A percentile compares a stretch with the other conserved stretches of the same genome.
phyloP scores from a whole-genome alignment of 2,113 vertebrate genomes.

The Colius striatus region DNA sequence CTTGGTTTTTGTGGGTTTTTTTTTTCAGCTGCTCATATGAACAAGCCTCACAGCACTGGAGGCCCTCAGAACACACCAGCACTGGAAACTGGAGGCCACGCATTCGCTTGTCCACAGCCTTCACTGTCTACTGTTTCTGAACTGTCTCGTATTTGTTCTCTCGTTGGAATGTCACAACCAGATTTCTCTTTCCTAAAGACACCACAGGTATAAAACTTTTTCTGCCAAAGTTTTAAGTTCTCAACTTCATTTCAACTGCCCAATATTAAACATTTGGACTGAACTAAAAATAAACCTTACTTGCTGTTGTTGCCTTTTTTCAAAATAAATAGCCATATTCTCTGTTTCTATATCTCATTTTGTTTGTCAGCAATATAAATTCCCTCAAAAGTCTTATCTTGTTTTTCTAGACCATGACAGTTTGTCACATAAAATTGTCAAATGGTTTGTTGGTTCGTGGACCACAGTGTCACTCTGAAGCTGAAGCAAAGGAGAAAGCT shows the following conservation, averaged over 20 bases:
- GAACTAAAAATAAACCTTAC: background rate
- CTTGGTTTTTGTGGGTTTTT: background rate
- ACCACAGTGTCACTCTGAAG: conserved; percentile 91
- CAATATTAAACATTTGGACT: background rate
- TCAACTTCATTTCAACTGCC: background rate
- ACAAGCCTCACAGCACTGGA: conserved; percentile 70
- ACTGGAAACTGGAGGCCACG: conserved; percentile 61
- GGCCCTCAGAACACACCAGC: conserved; percentile 60
- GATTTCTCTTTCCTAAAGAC: conserved; percentile 90
- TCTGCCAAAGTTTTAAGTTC: background rate
- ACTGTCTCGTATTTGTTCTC: conserved; percentile 85
- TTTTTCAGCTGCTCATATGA: conserved; percentile 83
- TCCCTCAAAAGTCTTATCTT: background rate
- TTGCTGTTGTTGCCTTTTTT: background rate
- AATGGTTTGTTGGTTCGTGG: conserved; percentile 90
- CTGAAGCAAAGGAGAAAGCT: conserved; percentile 94
- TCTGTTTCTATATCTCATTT: background rate
- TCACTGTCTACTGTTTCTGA: conserved; percentile 83
- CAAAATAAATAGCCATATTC: background rate
- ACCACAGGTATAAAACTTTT: conserved; percentile 83
- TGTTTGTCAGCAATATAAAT: background rate
- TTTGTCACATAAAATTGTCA: conserved; percentile 93
- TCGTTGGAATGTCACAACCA: conserved; percentile 89
- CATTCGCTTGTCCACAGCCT: conserved; percentile 67
- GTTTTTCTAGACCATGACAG: conserved; percentile 82